phyloP scores from a whole-genome alignment of 92 coral and sea anemone species.

The Umimayanthus kanabou region DNA sequence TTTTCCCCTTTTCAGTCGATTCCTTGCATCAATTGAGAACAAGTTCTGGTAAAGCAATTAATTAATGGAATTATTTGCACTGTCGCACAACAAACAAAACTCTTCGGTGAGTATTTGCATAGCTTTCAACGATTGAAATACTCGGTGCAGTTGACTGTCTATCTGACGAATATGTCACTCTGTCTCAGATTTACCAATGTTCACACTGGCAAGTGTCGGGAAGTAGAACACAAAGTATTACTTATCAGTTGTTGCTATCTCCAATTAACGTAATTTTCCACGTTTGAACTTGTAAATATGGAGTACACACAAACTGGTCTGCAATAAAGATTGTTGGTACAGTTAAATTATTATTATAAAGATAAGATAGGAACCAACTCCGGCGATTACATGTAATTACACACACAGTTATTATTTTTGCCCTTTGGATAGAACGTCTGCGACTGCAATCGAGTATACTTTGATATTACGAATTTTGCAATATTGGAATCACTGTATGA shows the following conservation, averaged over 20 bases:
- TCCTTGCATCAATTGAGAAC: not conserved
- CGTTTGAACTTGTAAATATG: not conserved
- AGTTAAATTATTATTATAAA: too few species aligned
- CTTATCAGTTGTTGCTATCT: not conserved
- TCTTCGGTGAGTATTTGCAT: not conserved
- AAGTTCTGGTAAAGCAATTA: not conserved
- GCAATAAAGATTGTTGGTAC: not conserved
- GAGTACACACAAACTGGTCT: not conserved
- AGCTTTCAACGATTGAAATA: not conserved
- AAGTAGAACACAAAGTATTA: not conserved
- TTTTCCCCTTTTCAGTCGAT: not conserved
- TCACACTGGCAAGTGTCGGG: not conserved
- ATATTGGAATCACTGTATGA: not conserved
- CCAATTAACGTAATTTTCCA: not conserved
- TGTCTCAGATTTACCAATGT: not conserved
- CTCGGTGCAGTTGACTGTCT: not conserved
- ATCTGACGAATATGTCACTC: not conserved
- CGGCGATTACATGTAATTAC: not conserved
- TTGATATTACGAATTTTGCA: not conserved
- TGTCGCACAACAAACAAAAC: not conserved
- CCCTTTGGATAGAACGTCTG: not conserved
- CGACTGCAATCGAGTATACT: not conserved
- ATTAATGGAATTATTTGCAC: not conserved
- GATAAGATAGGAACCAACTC: not conserved
- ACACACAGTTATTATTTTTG: too few species aligned